These are phyloP conservation scores for Rhopalosiphum padi DNA, from an alignment of 1,140 invertebrate species.

Conservation along the genomic window DNA sequence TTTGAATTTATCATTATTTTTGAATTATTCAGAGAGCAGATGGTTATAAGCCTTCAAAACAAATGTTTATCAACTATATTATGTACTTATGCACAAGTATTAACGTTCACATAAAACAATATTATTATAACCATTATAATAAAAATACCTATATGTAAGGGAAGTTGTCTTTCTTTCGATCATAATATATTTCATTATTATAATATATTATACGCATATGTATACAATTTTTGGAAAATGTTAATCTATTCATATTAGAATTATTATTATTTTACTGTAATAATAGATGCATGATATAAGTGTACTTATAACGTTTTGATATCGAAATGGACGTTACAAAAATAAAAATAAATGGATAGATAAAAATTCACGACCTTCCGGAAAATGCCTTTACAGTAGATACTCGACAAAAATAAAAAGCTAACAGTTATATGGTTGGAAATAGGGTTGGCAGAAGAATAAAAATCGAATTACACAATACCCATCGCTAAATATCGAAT, in stretches of 20 bases:
- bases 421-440: neutral
- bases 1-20: neutral
- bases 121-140: neutral
- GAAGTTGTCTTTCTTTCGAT: neutral
- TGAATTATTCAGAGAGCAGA: neutral
- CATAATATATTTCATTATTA: neutral
- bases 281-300: neutral
- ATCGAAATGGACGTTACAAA: neutral
- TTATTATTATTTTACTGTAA: neutral
- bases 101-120: neutral
- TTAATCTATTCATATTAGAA: neutral
- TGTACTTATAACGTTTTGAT: neutral
- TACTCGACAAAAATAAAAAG: neutral
- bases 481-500: neutral
- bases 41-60: neutral
- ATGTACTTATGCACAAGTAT: neutral
- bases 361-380: constrained; percentile 12
- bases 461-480: constrained; percentile 4
- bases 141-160: neutral
- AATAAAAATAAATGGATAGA: neutral
- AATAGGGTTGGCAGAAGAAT: neutral
- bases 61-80: neutral
- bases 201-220: too few species aligned
- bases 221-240: neutral
- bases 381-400: neutral